phyloP scores from a whole-genome alignment of 2,797 vertebrate genomes.

The Mycteria americana region DNA sequence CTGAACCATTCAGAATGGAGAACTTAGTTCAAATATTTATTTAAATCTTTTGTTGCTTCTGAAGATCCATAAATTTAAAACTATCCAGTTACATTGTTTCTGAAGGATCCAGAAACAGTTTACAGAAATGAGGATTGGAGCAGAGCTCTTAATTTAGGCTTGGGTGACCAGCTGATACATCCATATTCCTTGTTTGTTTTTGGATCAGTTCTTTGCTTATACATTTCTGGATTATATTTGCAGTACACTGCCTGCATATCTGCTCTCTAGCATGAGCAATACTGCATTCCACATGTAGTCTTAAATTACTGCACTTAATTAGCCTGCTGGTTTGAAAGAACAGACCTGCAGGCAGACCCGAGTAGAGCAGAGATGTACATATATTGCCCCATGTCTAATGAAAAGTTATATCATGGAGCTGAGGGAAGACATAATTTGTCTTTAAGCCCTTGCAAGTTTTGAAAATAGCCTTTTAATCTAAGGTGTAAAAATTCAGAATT shows the following conservation, averaged over 20 bases:
- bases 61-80: not conserved
- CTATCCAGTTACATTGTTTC: not conserved
- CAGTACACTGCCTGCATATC: not conserved
- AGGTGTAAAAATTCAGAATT: not conserved
- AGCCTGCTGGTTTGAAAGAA: not conserved
- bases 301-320: not conserved
- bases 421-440: not conserved
- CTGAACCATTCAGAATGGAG: not conserved
- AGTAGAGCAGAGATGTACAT: not conserved
- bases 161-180: not conserved
- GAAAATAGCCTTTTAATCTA: not conserved
- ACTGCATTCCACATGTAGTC: not conserved
- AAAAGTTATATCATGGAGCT: not conserved
- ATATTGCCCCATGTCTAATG: not conserved
- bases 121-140: not conserved
- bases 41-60: not conserved
- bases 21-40: not conserved
- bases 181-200: not conserved
- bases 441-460: not conserved
- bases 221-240: not conserved
- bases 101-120: not conserved
- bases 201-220: not conserved
- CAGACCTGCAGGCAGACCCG: not conserved
- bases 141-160: not conserved
- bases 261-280: not conserved